phyloP scores from a whole-genome alignment of 1,140 invertebrate genomes.

The Apolygus lucorum region DNA sequence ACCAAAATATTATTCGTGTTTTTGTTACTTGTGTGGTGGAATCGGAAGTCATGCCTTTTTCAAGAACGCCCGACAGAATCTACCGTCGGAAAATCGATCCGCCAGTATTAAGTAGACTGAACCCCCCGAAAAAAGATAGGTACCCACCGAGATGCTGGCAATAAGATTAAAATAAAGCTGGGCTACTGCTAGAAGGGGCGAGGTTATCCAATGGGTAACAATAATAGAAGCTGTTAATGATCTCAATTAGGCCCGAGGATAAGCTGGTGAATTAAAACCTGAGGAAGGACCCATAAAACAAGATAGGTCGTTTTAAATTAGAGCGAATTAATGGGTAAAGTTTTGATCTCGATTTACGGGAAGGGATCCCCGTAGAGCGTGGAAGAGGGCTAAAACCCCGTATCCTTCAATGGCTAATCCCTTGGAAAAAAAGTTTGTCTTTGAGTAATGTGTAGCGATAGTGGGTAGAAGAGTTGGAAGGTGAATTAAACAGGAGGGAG shows the following conservation, averaged over 20 bases:
- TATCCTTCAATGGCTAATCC: slow-evolving; percentile 24
- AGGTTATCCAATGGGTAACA: not conserved
- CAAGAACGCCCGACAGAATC: no score
- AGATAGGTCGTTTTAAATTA: slow-evolving; percentile 21
- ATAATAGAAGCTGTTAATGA: slow-evolving; percentile 21
- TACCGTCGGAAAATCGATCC: no score
- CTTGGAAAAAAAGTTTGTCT: slow-evolving; percentile 24
- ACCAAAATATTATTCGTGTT: no score
- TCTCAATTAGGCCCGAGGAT: slow-evolving; percentile 20
- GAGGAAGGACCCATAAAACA: slow-evolving; percentile 21
- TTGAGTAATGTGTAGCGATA: slow-evolving; percentile 23
- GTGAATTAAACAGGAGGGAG: slow-evolving; percentile 21
- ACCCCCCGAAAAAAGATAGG: no score
- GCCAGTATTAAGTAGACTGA: no score
- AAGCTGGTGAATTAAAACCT: slow-evolving; percentile 20
- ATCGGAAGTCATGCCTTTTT: no score
- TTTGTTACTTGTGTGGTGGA: no score
- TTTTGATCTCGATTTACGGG: slow-evolving; percentile 24
- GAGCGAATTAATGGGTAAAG: slow-evolving; percentile 22
- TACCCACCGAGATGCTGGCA: no score
- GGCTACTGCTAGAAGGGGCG: no score
- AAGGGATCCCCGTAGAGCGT: slow-evolving; percentile 1
- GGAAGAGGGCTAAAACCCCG: slow-evolving; percentile 17
- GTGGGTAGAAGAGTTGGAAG: slow-evolving; percentile 21
- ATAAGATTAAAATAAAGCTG: no score